phyloP scores from a whole-genome alignment of 2,113 vertebrate genomes.

The Lagenorhynchus albirostris region DNA sequence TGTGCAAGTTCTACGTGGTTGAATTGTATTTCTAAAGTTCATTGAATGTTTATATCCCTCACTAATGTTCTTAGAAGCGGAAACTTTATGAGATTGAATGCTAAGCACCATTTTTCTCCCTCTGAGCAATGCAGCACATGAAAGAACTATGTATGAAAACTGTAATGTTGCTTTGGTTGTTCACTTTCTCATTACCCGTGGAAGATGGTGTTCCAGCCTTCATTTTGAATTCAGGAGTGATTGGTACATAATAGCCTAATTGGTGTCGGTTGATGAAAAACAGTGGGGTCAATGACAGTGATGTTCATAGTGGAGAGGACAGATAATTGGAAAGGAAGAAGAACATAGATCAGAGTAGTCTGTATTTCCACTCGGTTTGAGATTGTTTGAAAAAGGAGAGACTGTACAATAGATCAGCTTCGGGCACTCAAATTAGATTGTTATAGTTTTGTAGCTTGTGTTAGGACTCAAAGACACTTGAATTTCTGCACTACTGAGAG shows the following conservation, averaged over 20 bases:
- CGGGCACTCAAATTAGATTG: slow-evolving; percentile 29
- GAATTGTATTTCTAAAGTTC: not conserved
- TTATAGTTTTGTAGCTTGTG: slow-evolving; percentile 2
- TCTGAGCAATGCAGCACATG: not conserved
- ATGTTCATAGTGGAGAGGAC: not conserved
- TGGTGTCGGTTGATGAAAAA: not conserved
- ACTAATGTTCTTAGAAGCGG: not conserved
- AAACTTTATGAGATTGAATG: not conserved
- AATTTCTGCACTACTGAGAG: not conserved
- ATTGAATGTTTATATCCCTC: not conserved
- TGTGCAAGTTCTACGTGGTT: not conserved
- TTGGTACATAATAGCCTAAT: not conserved
- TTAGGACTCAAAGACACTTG: slow-evolving; percentile 30
- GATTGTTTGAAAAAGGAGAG: slow-evolving; percentile 45
- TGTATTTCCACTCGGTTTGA: slow-evolving; percentile 36
- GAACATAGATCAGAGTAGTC: not conserved
- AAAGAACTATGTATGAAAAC: slow-evolving; percentile 9
- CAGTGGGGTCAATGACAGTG: not conserved
- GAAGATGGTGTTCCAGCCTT: not conserved
- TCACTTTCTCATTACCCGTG: not conserved
- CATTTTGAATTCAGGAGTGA: slow-evolving; percentile 44
- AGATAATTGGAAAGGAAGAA: not conserved
- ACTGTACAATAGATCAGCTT: slow-evolving; percentile 42
- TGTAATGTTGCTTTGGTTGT: not conserved
- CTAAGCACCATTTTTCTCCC: not conserved